phyloP scores from a whole-genome alignment of 1,140 invertebrate species.

The Diabrotica virgifera region DNA sequence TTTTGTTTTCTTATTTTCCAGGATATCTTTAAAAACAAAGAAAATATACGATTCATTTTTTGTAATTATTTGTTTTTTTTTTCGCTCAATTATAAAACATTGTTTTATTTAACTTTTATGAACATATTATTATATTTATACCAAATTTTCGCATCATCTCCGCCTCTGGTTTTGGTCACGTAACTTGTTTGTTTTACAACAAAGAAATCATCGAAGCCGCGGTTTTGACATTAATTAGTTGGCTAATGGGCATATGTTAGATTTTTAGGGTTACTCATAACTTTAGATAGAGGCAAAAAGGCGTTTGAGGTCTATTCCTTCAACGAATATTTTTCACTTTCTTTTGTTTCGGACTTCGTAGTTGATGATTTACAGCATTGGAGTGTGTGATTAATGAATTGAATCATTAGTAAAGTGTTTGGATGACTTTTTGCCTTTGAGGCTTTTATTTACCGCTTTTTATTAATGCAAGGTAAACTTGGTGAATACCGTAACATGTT shows the following conservation, averaged over 20 bases:
- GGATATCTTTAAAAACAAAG: too few relatives aligned
- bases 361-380: background rate
- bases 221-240: slow-evolving; percentile 42
- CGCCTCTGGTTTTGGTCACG: slow-evolving; percentile 25
- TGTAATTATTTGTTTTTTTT: too few relatives aligned
- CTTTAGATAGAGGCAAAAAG: slow-evolving; percentile 15
- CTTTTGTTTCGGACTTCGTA: background rate
- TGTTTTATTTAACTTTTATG: too few relatives aligned
- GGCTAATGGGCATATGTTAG: slow-evolving; percentile 43
- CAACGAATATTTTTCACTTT: slow-evolving; percentile 3
- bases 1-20: too few relatives aligned
- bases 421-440: background rate
- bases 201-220: slow-evolving; percentile 42
- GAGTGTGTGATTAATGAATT: background rate
- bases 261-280: slow-evolving; percentile 32
- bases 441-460: too few relatives aligned
- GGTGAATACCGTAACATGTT: too few relatives aligned
- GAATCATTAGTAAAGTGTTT: slow-evolving; percentile 3
- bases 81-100: too few relatives aligned
- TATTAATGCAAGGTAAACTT: too few relatives aligned
- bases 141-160: background rate
- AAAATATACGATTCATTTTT: too few relatives aligned
- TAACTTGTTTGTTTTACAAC: slow-evolving; percentile 36
- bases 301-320: slow-evolving; percentile 4
- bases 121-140: too few relatives aligned